Base-by-base conservation (phyloP, 1,140 invertebrate species). In the Drosophila pruinosa region DNA sequence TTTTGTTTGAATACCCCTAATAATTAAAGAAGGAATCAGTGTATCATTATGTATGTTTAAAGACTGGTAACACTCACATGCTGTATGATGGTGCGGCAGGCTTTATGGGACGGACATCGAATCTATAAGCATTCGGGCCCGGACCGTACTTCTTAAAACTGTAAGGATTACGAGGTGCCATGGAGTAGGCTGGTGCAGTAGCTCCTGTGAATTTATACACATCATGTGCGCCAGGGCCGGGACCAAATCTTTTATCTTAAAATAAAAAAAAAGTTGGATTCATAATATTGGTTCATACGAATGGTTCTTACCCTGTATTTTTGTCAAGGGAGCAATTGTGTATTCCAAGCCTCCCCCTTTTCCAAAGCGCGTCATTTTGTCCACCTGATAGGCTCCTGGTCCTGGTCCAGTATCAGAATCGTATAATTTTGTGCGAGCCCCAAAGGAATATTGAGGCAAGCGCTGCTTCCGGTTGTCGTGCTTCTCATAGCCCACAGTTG, bases 111-210 rank as follows among this genome's bases (percentile, higher is more conserved):
- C 91, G 89, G 1, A 92, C 78, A 69, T 92, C 61, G 76, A 92
- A 62, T 69, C 92, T 91, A 89, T 94, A 94, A n/a, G 93, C 93
- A 89, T 93, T 94, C 4, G 94, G 93, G 12, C 93, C 94, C 3
- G 94, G 94, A 3, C 93, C 93, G 1, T 85, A 56, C 2, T 90
- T 89, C 62, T 91, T 92, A 14, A 85, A 79, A 14, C 38, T 59
- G 26, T 78, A 89, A n/a, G 91, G 89, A 7, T 91, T 92, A 4
- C 93, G 91, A 2, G 91, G 89, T 8, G 92, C 92, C 90, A 94
- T 93, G 0, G 92, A 93, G 81, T 94, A 94, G 0, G 90, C 90
- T 2, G 93, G 93, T 3, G 94, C 89, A 72, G 92, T 88, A 2
- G 82, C 89, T n/a, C 92, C 91, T 43, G 91, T 92, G 75, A 92